Conservation (phyloP, 2,797 vertebrate genomes). For the Geotrypetes seraphini region DNA sequence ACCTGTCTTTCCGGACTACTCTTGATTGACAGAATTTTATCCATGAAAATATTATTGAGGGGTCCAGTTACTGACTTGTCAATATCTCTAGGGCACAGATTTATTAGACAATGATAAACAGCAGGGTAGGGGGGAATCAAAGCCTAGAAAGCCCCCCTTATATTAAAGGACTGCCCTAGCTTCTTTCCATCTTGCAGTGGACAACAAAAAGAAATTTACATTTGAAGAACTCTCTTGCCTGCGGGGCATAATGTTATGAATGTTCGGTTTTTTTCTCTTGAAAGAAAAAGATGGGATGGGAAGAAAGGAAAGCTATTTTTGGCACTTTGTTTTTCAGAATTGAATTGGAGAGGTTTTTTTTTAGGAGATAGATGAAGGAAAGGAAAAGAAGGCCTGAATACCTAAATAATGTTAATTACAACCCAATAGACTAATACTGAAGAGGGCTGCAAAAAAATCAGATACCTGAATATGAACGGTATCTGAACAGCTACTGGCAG, state of each 20-base stretch:
- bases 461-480: too few species aligned
- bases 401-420: too few species aligned
- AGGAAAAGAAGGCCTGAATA: too few species aligned
- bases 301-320: slow-evolving; percentile 25
- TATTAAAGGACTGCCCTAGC: slow-evolving; percentile 21
- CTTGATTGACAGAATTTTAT: slow-evolving; percentile 22
- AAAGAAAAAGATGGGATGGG: slow-evolving; percentile 24
- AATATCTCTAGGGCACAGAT: slow-evolving; percentile 64
- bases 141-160: slow-evolving; percentile 30
- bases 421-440: too few species aligned
- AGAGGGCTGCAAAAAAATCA: too few species aligned
- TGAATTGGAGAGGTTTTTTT: too few species aligned
- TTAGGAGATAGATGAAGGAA: too few species aligned
- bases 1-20: slow-evolving; percentile 28
- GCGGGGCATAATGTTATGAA: slow-evolving; percentile 39
- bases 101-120: slow-evolving; percentile 80
- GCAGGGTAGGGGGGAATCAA: slow-evolving; percentile 23
- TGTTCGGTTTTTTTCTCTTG: slow-evolving; percentile 30
- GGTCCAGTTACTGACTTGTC: slow-evolving; percentile 34
- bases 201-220: slow-evolving; percentile 41
- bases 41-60: slow-evolving; percentile 31
- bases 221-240: slow-evolving; percentile 39
- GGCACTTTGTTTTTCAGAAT: too few species aligned
- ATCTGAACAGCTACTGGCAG: too few species aligned
- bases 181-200: slow-evolving; percentile 35